Evolutionary conservation across 2,888 invertebrate genomes (phyloP).

Genomic region (Therioaphis trifolii): DNA sequence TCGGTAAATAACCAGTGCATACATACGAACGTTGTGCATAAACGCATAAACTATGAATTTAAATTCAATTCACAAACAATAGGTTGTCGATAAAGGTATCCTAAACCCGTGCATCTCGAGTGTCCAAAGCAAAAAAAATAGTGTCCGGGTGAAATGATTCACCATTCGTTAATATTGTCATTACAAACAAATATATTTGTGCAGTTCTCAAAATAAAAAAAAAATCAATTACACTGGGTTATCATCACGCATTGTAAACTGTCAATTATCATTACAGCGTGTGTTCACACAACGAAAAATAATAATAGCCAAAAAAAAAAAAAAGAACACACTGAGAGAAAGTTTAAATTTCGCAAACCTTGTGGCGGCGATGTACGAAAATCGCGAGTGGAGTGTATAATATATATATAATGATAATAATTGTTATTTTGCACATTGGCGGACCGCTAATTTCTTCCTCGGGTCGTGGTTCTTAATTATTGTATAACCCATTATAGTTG

Average conservation of each 20-base stretch:
- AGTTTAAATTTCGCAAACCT: conserved; percentile 34
- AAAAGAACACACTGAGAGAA: conserved; percentile 20
- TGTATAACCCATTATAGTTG: neutral
- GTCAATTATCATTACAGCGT: neutral
- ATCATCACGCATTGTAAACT: neutral
- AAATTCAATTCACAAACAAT: too few species aligned
- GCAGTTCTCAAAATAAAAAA: neutral
- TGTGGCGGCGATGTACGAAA: neutral
- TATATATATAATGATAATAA: conserved; percentile 3
- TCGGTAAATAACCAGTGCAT: too few species aligned
- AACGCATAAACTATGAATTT: too few species aligned
- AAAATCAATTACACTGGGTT: neutral
- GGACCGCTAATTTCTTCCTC: conserved; percentile 15
- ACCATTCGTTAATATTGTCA: neutral
- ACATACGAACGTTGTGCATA: too few species aligned
- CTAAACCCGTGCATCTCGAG: too few species aligned
- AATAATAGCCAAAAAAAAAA: neutral
- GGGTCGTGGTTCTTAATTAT: conserved; percentile 14
- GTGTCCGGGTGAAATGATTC: too few species aligned
- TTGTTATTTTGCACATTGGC: neutral
- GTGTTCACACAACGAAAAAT: neutral
- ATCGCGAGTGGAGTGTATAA: neutral
- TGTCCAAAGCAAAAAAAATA: too few species aligned
- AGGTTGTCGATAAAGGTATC: too few species aligned
- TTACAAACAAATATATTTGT: neutral